Evolutionary conservation across 2,797 vertebrate species (phyloP).

Genomic region (Sebastes vulpes): DNA sequence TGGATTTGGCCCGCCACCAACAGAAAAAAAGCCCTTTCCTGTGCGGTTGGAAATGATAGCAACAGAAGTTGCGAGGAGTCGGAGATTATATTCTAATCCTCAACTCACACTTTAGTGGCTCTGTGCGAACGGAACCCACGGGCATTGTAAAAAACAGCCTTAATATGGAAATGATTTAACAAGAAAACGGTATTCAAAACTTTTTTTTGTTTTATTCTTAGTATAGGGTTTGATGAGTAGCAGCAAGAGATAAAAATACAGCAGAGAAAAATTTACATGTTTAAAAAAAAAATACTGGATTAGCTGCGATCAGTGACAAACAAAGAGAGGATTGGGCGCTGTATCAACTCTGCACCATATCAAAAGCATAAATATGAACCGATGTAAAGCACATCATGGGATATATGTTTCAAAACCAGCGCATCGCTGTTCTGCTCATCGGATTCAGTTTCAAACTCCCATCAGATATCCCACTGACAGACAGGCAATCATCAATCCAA

Average conservation of each 20-base stretch:
- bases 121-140: slow-evolving; percentile 23
- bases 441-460: slow-evolving; percentile 18
- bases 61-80: slow-evolving; percentile 55
- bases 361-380: not conserved
- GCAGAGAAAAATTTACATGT: not conserved
- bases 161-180: slow-evolving; percentile 53
- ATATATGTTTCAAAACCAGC: not conserved
- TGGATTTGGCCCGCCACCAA: slow-evolving; percentile 70
- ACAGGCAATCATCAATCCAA: slow-evolving; percentile 31
- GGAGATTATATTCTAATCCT: slow-evolving; percentile 74
- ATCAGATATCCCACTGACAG: slow-evolving; percentile 42
- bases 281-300: not conserved
- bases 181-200: not conserved
- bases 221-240: slow-evolving; percentile 4
- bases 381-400: not conserved
- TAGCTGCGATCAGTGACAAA: not conserved
- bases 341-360: not conserved
- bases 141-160: slow-evolving; percentile 3
- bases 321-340: not conserved
- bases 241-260: not conserved
- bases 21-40: slow-evolving; percentile 28
- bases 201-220: slow-evolving; percentile 11
- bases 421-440: not conserved
- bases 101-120: slow-evolving; percentile 46
- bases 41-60: slow-evolving; percentile 49